These are phyloP conservation scores for Ochotona princeps DNA, from an alignment of 2,113 vertebrate genomes.

Conservation along the genomic window DNA sequence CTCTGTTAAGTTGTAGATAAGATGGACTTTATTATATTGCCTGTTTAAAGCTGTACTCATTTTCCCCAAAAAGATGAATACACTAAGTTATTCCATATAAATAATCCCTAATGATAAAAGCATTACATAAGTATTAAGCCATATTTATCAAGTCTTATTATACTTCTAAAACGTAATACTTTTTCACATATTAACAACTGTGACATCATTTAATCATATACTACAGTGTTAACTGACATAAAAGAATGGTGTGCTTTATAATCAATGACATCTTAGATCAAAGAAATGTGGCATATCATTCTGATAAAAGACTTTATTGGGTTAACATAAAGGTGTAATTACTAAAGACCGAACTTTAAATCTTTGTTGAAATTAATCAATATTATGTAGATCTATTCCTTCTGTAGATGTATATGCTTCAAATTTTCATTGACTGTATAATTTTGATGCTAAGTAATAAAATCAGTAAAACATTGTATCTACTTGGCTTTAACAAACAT, in stretches of 20 bases:
- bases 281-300: background rate
- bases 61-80: slow-evolving; percentile 36
- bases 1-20: background rate
- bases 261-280: slow-evolving; percentile 4
- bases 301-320: background rate
- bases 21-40: background rate
- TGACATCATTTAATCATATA: slow-evolving; percentile 3
- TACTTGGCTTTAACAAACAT: slow-evolving; percentile 38
- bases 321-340: background rate
- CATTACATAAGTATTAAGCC: background rate
- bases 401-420: background rate
- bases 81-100: slow-evolving; percentile 31
- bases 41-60: background rate
- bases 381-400: background rate
- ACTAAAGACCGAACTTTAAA: slow-evolving; percentile 12
- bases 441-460: slow-evolving; percentile 33
- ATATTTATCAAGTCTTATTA: slow-evolving; percentile 22
- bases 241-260: background rate
- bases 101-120: background rate
- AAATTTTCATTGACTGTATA: slow-evolving; percentile 25
- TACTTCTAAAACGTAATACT: slow-evolving; percentile 32
- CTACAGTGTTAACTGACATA: background rate
- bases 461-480: slow-evolving; percentile 23
- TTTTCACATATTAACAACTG: background rate
- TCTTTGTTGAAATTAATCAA: slow-evolving; percentile 22